phyloP scores from a whole-genome alignment of 2,888 invertebrate species.

The Ormia ochracea region DNA sequence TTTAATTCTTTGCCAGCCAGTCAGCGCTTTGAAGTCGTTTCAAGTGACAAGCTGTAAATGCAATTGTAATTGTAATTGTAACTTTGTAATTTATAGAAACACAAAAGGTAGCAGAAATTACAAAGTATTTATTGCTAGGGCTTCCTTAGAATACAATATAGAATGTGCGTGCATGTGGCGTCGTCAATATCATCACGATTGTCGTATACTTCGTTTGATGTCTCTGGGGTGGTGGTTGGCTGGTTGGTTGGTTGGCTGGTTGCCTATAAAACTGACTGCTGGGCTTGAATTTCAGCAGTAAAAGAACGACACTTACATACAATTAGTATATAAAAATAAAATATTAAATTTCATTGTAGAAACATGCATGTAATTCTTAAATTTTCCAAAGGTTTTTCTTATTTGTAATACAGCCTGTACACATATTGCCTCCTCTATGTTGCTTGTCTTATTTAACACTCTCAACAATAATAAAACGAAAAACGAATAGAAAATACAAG shows the following conservation, averaged over 20 bases:
- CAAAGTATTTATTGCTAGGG: slow-evolving; percentile 51
- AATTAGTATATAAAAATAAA: slow-evolving; percentile 3
- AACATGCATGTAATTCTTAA: slow-evolving; percentile 14
- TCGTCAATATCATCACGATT: background rate
- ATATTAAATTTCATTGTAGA: slow-evolving; percentile 28
- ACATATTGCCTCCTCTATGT: background rate
- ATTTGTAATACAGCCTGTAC: background rate
- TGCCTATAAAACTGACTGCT: background rate
- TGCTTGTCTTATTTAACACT: slow-evolving; percentile 2
- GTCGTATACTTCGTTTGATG: slow-evolving; percentile 3
- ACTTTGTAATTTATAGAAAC: slow-evolving; percentile 52
- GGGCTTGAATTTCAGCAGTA: background rate
- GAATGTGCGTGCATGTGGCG: slow-evolving; percentile 43
- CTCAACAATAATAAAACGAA: slow-evolving; percentile 27
- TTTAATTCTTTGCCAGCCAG: slow-evolving; percentile 17
- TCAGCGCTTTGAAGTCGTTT: slow-evolving; percentile 50
- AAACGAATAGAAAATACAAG: slow-evolving; percentile 28
- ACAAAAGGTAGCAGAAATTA: slow-evolving; percentile 11
- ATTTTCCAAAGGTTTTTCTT: slow-evolving; percentile 1
- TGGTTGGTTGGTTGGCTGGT: background rate
- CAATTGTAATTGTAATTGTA: slow-evolving; percentile 61
- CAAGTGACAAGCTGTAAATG: slow-evolving; percentile 53
- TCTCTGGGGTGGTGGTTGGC: slow-evolving; percentile 23
- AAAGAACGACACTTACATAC: background rate
- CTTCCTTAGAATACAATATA: slow-evolving; percentile 43